phyloP scores from a whole-genome alignment of 2,888 invertebrate genomes.

The Tetranychus piercei region DNA sequence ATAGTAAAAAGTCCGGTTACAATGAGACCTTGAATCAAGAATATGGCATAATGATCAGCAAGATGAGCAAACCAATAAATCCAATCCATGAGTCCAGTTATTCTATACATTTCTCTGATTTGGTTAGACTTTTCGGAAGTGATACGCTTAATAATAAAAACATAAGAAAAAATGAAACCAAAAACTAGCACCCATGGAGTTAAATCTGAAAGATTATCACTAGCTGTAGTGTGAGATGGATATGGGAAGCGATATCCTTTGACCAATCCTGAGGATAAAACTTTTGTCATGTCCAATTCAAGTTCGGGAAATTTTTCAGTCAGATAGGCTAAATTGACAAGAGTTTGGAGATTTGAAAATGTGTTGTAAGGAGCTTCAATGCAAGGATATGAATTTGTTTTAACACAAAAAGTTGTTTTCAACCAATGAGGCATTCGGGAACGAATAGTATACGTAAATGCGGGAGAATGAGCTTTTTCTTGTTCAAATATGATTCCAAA shows the following conservation, averaged over 20 bases:
- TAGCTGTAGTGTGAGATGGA: not conserved
- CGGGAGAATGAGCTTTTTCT: not conserved
- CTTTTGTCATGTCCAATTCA: not conserved
- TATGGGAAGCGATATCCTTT: slow-evolving; percentile 3
- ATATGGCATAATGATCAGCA: slow-evolving; percentile 18
- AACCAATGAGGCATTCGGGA: not conserved
- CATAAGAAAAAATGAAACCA: slow-evolving; percentile 1
- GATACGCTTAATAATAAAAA: slow-evolving; percentile 14
- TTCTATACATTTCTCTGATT: slow-evolving; percentile 20
- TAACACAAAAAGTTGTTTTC: not conserved
- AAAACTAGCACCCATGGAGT: not conserved
- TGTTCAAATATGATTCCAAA: not conserved
- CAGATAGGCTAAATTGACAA: slow-evolving; percentile 5
- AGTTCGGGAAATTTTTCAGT: not conserved
- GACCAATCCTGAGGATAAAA: not conserved
- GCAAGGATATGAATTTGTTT: slow-evolving; percentile 1
- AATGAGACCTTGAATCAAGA: slow-evolving; percentile 18
- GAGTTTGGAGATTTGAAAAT: not conserved
- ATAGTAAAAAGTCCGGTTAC: slow-evolving; percentile 18
- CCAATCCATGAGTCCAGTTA: slow-evolving; percentile 21
- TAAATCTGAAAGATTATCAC: not conserved
- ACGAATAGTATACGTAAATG: not conserved
- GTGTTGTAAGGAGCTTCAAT: not conserved
- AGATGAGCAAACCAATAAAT: slow-evolving; percentile 18
- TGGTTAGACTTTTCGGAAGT: slow-evolving; percentile 21